phyloP scores from a whole-genome alignment of 2,888 invertebrate species.

The Agriopis aurantiaria region DNA sequence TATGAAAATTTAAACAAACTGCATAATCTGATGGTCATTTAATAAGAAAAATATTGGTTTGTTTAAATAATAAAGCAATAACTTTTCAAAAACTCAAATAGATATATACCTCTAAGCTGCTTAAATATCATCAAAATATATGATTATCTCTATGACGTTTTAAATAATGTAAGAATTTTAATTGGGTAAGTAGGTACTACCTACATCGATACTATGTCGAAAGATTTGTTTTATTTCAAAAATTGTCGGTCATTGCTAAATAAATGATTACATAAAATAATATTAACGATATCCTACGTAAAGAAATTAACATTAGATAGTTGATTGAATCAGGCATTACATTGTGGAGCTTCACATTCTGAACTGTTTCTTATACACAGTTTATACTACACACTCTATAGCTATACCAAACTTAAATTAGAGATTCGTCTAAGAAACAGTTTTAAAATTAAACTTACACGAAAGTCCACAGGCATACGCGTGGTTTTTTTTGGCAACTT shows the following conservation, averaged over 20 bases:
- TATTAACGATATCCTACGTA: neutral
- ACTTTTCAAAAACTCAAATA: constrained; percentile 10
- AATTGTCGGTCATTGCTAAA: constrained; percentile 21
- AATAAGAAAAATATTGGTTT: constrained; percentile 12
- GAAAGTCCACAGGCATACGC: too few relatives aligned
- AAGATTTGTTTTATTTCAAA: constrained; percentile 15
- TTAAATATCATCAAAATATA: neutral
- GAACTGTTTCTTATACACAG: too few relatives aligned
- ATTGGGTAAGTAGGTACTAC: neutral
- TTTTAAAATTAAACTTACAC: too few relatives aligned
- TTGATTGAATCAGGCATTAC: too few relatives aligned
- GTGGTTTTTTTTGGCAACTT: too few relatives aligned
- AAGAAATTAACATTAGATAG: neutral
- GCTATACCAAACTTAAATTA: too few relatives aligned
- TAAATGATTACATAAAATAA: neutral
- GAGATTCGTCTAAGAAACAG: too few relatives aligned
- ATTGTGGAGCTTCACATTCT: too few relatives aligned
- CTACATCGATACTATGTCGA: neutral
- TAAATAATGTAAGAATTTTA: constrained; percentile 9
- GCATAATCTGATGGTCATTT: constrained; percentile 14
- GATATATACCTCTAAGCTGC: neutral
- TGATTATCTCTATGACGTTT: constrained; percentile 3
- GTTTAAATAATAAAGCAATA: constrained; percentile 12
- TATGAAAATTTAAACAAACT: constrained; percentile 14
- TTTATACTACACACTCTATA: too few relatives aligned